Evolutionary conservation across 2,113 vertebrate genomes (phyloP), one percentile per base, ranked within the genome.

Genomic region (Genyomyrus donnyi): DNA sequence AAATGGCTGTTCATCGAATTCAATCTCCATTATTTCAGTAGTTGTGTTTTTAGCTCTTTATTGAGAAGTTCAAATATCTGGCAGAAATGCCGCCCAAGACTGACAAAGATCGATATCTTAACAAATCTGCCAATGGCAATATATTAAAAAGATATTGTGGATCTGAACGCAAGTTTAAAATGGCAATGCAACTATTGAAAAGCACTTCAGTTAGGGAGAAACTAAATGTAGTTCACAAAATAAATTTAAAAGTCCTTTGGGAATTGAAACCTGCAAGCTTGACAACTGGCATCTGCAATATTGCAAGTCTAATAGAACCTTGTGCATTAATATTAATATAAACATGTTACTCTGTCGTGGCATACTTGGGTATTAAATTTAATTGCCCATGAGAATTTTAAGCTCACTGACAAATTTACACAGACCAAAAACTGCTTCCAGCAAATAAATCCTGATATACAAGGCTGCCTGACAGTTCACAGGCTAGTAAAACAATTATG

Each of bases 231-330:
- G 35, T 15, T 1, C 1, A 39, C 10, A 11, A 66, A 66, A 31
- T 66, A 66, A 66, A 27, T 66, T 70, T 11, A n/a, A 77, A 31
- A 1, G 35, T 80, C 74, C 35, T 80, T 80, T 42, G 35, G 62
- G 62, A 42, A 42, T 1, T 80, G 35, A 39, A 80, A 42, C 15
- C 74, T 42, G 74, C 74, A 42, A 19, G 74, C 10, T 70, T 42
- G 74, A 80, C 70, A 77, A 77, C 35, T 5, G 11, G 74, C 74
- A 80, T 80, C 74, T 80, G 74, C 35, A 80, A 42, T 19, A 42
- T 80, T 80, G 74, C 74, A 80, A 80, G 74, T 80, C 74, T 80
- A 80, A 80, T 80, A 31, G 62, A 70, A 70, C 10, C n/a, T 77
- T 17, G 35, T 80, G 35, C 8, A 80, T 80, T 80, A 80, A 80